phyloP scores from a whole-genome alignment of 2,888 invertebrate genomes.

The Melinopterus prodromus region DNA sequence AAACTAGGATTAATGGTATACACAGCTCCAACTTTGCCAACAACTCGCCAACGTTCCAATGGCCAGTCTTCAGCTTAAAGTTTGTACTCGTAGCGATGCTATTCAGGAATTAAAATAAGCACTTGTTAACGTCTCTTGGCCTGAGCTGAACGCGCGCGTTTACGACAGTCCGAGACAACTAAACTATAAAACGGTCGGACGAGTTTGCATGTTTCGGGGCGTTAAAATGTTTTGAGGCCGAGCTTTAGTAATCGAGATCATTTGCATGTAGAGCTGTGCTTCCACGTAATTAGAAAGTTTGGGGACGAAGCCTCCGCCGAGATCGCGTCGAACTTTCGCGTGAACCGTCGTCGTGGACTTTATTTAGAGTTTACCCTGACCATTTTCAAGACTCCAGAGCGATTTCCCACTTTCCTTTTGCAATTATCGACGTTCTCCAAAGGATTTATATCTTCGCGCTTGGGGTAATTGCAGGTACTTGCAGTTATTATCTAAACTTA shows the following conservation, averaged over 20 bases:
- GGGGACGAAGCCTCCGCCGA: neutral
- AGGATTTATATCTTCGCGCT: too few relatives aligned
- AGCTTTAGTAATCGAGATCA: constrained; percentile 22
- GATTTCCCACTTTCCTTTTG: neutral
- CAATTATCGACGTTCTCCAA: neutral
- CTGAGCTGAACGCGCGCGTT: neutral
- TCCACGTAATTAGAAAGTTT: constrained; percentile 16
- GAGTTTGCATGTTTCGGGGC: constrained; percentile 22
- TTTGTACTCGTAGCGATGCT: neutral
- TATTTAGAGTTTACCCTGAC: neutral
- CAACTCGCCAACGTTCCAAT: too few relatives aligned
- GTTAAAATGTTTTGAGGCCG: constrained; percentile 20
- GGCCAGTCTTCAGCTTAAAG: neutral
- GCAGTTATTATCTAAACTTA: too few relatives aligned
- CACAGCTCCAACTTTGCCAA: too few relatives aligned
- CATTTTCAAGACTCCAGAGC: neutral
- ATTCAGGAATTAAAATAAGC: neutral
- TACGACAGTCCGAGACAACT: constrained; percentile 4
- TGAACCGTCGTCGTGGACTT: neutral
- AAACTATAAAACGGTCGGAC: constrained; percentile 5
- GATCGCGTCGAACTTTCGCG: neutral
- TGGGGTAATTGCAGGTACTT: too few relatives aligned
- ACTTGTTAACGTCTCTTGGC: neutral
- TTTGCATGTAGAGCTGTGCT: constrained; percentile 22
- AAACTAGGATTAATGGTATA: too few relatives aligned